A percentile compares a stretch with the other conserved stretches of the same genome.
Conservation (phyloP, 2,797 vertebrate genomes). For the Valencia hispanica region DNA sequence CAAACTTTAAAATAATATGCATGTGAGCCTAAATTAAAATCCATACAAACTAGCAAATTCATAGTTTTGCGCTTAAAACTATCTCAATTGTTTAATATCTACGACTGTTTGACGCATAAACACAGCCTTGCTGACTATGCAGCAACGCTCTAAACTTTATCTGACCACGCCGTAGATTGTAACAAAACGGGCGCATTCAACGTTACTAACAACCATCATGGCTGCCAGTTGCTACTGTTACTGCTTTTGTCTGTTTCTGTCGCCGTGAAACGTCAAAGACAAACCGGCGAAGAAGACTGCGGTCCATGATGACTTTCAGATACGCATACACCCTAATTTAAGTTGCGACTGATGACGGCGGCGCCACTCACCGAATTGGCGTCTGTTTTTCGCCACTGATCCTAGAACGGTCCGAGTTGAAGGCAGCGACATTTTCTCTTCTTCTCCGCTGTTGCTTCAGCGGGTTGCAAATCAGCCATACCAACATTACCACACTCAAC, state of each 20-base stretch:
- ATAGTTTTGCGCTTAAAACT: not conserved
- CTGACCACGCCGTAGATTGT: not conserved
- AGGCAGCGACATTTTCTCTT: constrained; percentile 77
- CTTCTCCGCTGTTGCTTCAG: constrained; percentile 71
- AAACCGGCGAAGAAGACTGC: not conserved
- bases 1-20: not conserved
- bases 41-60: not conserved
- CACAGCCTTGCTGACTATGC: not conserved
- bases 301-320: constrained; percentile 6
- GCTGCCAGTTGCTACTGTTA: constrained; percentile 37
- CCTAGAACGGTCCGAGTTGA: constrained; percentile 82
- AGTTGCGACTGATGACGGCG: constrained; percentile 63
- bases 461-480: constrained; percentile 83
- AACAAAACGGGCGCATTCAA: constrained; percentile 2
- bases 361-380: constrained; percentile 78
- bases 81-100: not conserved
- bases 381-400: constrained; percentile 74
- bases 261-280: constrained; percentile 6
- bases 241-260: not conserved
- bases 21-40: not conserved
- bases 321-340: constrained; percentile 21
- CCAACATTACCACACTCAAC: constrained; percentile 36
- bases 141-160: not conserved
- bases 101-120: not conserved
- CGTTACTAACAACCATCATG: constrained; percentile 55